Evolutionary conservation across 2,113 vertebrate species (phyloP).

Genomic region (Eidolon helvum): DNA sequence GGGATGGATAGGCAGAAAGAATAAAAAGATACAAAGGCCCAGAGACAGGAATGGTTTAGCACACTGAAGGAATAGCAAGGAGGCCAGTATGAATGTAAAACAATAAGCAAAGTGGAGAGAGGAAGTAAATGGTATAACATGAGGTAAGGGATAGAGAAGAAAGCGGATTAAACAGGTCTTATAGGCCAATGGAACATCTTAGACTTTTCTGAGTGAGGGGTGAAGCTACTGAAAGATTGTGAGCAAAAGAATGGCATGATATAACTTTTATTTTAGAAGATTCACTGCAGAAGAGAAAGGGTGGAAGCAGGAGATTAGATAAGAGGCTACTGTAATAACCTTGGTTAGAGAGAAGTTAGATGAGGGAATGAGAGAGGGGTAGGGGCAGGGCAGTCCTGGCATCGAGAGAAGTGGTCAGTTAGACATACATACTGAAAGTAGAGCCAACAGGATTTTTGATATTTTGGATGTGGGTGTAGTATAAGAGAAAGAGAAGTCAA

Average conservation of each 20-base stretch:
- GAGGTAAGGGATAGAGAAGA: background rate
- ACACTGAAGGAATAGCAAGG: background rate
- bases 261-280: conserved; percentile 6
- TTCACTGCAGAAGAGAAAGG: background rate
- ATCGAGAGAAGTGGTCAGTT: background rate
- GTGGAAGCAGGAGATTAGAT: background rate
- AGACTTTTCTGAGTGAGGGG: background rate
- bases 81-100: background rate
- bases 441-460: background rate
- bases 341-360: background rate
- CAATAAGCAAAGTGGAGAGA: background rate
- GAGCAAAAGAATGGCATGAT: background rate
- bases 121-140: background rate
- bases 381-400: background rate
- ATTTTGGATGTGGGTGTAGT: background rate
- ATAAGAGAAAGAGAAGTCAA: background rate
- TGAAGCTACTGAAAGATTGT: background rate
- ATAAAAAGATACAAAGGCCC: background rate
- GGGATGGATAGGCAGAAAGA: background rate
- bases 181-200: background rate
- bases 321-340: background rate
- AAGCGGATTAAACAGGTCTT: background rate
- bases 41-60: background rate
- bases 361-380: too few species aligned
- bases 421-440: background rate